phyloP scores from a whole-genome alignment of 2,888 invertebrate genomes.

The Drosophila macrospina region DNA sequence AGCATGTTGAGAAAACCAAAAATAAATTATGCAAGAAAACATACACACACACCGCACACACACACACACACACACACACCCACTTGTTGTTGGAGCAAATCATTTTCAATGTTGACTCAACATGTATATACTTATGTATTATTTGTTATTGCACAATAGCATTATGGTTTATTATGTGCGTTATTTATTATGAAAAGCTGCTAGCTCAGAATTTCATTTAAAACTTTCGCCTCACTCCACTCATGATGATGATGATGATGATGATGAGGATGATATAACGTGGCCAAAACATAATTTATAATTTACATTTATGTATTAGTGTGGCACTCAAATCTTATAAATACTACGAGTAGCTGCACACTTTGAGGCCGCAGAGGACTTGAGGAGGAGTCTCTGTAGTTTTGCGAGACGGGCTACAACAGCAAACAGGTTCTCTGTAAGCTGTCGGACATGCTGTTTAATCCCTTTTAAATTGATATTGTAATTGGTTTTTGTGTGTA shows the following conservation, averaged over 20 bases:
- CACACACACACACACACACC: constrained; percentile 15
- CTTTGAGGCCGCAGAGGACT: constrained; percentile 1
- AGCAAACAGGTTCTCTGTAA: constrained; percentile 32
- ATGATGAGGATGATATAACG: constrained; percentile 19
- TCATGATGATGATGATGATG: too few relatives aligned
- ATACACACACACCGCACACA: constrained; percentile 9
- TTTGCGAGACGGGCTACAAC: constrained; percentile 10
- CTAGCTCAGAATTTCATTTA: constrained; percentile 72
- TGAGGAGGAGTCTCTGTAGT: constrained; percentile 16
- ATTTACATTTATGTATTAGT: constrained; percentile 53
- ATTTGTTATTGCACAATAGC: constrained; percentile 63
- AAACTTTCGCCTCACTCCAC: constrained; percentile 39
- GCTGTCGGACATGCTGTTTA: constrained; percentile 66
- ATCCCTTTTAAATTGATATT: constrained; percentile 81
- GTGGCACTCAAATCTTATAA: constrained; percentile 35
- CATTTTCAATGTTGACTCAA: constrained; percentile 37
- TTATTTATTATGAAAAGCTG: constrained; percentile 77
- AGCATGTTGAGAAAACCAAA: constrained; percentile 55
- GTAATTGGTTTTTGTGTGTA: constrained; percentile 77
- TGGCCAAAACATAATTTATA: constrained; percentile 64
- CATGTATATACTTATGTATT: constrained; percentile 14
- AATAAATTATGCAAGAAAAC: constrained; percentile 74
- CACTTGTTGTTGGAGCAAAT: constrained; percentile 60
- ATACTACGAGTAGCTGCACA: constrained; percentile 17
- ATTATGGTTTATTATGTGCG: constrained; percentile 69